Conservation (phyloP, 2,797 vertebrate genomes). For the Fratercula arctica region DNA sequence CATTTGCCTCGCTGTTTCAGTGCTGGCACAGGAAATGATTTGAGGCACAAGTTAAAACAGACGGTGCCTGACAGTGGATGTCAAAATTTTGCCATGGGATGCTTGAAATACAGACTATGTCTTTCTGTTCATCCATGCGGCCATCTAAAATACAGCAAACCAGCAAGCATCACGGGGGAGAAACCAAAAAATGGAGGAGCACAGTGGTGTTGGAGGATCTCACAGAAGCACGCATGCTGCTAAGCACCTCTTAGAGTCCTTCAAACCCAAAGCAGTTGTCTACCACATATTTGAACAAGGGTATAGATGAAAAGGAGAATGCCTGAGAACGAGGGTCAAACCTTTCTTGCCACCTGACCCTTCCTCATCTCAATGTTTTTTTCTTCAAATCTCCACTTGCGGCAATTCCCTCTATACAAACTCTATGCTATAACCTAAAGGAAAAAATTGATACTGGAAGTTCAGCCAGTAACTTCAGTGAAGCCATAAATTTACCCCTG, state of each 20-base stretch:
- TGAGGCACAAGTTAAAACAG: background rate
- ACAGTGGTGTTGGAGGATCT: background rate
- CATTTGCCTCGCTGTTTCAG: background rate
- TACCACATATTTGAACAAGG: background rate
- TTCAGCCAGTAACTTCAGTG: background rate
- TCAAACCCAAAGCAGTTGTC: background rate
- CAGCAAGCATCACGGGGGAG: background rate
- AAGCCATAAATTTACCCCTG: background rate
- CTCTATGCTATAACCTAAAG: background rate
- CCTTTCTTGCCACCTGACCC: background rate
- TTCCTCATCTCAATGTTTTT: background rate
- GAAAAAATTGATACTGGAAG: background rate
- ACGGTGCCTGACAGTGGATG: background rate
- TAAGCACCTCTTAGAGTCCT: background rate
- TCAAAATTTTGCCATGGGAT: background rate
- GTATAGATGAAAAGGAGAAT: background rate
- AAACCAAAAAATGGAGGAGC: slow-evolving; percentile 19
- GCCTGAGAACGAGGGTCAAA: background rate
- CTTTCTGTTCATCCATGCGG: background rate
- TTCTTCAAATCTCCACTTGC: background rate
- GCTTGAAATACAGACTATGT: background rate
- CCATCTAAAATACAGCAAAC: slow-evolving; percentile 19
- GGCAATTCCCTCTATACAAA: background rate
- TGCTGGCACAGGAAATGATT: background rate
- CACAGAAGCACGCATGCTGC: background rate